Evolutionary conservation across 2,888 invertebrate genomes (phyloP), one percentile per base, ranked within the genome.

Genomic region (Tridacna crocea): DNA sequence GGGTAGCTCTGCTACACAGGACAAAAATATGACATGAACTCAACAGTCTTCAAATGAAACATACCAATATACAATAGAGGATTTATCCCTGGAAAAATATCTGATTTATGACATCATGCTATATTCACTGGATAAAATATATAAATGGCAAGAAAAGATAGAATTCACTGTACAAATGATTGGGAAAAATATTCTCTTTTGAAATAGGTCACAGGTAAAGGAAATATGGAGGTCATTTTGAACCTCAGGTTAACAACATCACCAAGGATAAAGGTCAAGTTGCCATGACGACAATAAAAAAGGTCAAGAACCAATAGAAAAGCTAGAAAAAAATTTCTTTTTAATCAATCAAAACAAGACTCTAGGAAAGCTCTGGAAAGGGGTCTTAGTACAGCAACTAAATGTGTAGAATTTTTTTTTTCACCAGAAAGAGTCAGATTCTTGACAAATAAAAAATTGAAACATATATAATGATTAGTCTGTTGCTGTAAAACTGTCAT

Each of bases 171-270:
- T 79, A 77, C 79, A 76, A 73, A 79, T 72, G 65, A 61, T 48
- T 4, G 76, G 80, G 80, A 63, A 72, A 80, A 51, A 76, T 72
- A 15, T 63, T 79, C 65, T 72, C 27, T 60, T 70, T 77, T 47
- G n/a, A 77, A 70, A 77, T 24, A 48, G 61, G 70, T 22, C 22
- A 70, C 11, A 46, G 26, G 75, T 48, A 55, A 4, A 36, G 72
- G 72, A 77, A 72, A 36, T 77, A 70, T 58, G 60, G 70, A 77
- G 77, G 77, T 26, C 27, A 72, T 55, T 78, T 75, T 58, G 61
- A 80, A 78, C 84, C 78, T 76, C 68, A 66, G 84, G 84, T 80
- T 73, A 84, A 86, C 83, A 83, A 86, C 83, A 83, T 83, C 83
- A 83, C 83, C 86, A 83, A 79, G 81, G 86, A 75, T 55, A 72